Evolutionary conservation across 2,797 vertebrate genomes (phyloP).

Genomic region (Corythornis leucogaster): DNA sequence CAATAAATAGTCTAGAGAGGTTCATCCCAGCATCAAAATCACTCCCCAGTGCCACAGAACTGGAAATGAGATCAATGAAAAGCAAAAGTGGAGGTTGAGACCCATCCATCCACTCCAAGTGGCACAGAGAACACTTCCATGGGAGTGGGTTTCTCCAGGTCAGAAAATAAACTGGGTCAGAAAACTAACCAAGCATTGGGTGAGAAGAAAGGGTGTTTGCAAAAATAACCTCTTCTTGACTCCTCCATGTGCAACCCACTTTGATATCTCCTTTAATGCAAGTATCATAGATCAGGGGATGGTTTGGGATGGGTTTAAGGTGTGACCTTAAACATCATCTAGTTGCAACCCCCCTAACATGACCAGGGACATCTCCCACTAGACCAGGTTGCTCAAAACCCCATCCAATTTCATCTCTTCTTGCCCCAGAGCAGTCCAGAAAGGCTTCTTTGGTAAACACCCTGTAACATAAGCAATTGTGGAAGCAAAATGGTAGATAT

Average conservation of each 20-base stretch:
- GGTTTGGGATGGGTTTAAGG: too few relatives aligned
- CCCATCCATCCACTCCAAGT: neutral
- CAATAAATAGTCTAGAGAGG: neutral
- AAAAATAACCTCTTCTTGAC: neutral
- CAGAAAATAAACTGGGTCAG: neutral
- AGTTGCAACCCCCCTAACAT: too few relatives aligned
- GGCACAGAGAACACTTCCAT: neutral
- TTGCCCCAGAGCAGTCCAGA: fast-evolving
- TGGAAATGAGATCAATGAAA: neutral
- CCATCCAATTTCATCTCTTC: too few relatives aligned
- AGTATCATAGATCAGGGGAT: too few relatives aligned
- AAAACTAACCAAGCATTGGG: fast-evolving
- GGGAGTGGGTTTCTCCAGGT: neutral
- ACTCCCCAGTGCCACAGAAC: neutral
- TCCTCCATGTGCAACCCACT: neutral
- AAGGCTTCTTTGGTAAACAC: neutral
- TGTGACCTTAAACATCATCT: too few relatives aligned
- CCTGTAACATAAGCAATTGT: fast-evolving
- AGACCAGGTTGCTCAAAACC: too few relatives aligned
- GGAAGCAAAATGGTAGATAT: neutral
- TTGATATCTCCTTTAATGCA: neutral
- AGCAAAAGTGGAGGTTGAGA: fast-evolving
- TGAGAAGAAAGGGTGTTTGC: neutral
- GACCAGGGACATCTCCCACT: too few relatives aligned
- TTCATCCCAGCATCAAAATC: neutral